Evolutionary conservation across 2,888 invertebrate species (phyloP).

Genomic region (Drosophila peninsularis): DNA sequence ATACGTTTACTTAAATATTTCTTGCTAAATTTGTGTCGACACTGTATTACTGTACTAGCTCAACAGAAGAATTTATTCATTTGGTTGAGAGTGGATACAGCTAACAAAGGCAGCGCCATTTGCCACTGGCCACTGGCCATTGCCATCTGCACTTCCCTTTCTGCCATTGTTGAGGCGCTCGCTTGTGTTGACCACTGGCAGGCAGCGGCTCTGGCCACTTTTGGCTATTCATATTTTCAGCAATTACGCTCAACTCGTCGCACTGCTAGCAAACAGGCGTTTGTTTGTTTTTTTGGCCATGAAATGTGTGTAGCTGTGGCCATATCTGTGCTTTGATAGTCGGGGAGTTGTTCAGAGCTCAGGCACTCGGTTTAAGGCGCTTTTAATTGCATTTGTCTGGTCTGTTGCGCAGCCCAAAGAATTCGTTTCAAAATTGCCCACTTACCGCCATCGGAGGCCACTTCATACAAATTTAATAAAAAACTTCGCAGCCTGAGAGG

Average conservation of each 20-base stretch:
- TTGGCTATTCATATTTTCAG: constrained; percentile 39
- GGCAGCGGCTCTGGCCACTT: not conserved
- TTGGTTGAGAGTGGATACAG: constrained; percentile 11
- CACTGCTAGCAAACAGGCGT: not conserved
- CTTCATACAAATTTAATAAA: not conserved
- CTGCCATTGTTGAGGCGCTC: constrained; percentile 3
- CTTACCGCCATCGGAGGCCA: too few relatives aligned
- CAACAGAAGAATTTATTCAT: constrained; percentile 11
- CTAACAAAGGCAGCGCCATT: constrained; percentile 27
- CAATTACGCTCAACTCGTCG: constrained; percentile 22
- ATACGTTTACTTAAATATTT: constrained; percentile 5
- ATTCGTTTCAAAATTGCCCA: constrained; percentile 9
- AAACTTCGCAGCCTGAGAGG: constrained; percentile 1
- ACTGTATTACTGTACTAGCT: not conserved
- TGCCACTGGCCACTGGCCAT: not conserved
- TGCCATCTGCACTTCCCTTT: constrained; percentile 23
- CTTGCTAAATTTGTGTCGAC: constrained; percentile 9
- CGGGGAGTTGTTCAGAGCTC: constrained; percentile 1
- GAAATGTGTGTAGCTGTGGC: constrained; percentile 9
- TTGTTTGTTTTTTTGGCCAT: constrained; percentile 13
- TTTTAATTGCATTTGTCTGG: constrained; percentile 26
- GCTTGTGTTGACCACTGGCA: not conserved
- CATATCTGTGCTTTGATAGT: constrained; percentile 18
- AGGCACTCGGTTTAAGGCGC: constrained; percentile 4
- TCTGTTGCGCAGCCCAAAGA: constrained; percentile 8